phyloP scores from a whole-genome alignment of 2,113 vertebrate species.

The Pithys albifrons region DNA sequence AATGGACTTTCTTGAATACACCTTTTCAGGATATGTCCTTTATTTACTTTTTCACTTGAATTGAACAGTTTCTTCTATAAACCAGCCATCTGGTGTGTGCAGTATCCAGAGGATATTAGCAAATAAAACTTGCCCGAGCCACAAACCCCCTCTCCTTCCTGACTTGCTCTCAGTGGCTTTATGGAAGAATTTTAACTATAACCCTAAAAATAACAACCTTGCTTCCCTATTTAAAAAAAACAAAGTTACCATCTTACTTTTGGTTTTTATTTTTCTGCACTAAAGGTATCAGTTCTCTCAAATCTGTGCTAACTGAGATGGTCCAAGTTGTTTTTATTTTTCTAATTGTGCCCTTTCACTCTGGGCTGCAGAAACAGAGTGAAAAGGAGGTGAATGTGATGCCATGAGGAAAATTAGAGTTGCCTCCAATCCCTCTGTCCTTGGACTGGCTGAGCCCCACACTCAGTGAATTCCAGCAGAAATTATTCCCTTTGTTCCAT shows the following conservation, averaged over 20 bases:
- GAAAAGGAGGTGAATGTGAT: background rate
- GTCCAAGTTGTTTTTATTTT: background rate
- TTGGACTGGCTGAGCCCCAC: background rate
- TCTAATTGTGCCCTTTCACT: background rate
- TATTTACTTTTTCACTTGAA: background rate
- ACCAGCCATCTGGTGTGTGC: background rate
- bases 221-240: background rate
- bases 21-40: background rate
- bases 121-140: background rate
- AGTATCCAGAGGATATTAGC: background rate
- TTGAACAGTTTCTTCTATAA: background rate
- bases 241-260: background rate
- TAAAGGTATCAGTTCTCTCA: background rate
- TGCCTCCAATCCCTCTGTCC: background rate
- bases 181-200: background rate
- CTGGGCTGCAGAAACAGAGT: background rate
- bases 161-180: background rate
- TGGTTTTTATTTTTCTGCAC: background rate
- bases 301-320: background rate
- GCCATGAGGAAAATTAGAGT: background rate
- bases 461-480: background rate
- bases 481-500: background rate
- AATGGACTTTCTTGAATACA: background rate
- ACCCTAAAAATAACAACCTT: background rate
- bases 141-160: background rate